Evolutionary conservation across 2,797 vertebrate genomes (phyloP).

Genomic region (Sebastes taczanowskii): DNA sequence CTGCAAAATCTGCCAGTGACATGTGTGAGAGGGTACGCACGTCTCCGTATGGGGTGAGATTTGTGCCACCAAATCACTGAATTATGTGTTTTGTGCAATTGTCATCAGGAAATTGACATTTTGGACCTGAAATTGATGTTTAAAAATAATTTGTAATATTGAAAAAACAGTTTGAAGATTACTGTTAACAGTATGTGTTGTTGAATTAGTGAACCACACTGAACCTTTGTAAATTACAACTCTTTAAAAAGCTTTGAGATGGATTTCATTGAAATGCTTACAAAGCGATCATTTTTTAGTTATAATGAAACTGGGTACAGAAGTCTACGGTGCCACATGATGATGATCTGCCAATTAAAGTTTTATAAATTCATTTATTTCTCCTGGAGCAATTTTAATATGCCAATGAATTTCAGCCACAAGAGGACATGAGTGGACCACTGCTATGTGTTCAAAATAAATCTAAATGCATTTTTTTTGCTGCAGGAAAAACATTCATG

Average conservation of each 20-base stretch:
- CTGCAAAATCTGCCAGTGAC: constrained; percentile 73
- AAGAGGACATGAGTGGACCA: constrained; percentile 6
- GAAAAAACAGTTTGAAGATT: background rate
- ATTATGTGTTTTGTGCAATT: constrained; percentile 20
- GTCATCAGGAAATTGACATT: background rate
- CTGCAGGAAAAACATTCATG: background rate
- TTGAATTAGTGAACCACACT: background rate
- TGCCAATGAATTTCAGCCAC: background rate
- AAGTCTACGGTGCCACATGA: background rate
- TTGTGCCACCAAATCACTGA: constrained; percentile 38
- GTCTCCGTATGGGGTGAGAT: constrained; percentile 45
- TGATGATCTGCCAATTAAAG: background rate
- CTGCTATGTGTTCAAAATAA: background rate
- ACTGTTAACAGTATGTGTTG: background rate
- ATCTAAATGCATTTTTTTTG: background rate
- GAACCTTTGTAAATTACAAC: background rate
- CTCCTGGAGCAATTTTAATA: background rate
- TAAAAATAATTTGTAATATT: background rate
- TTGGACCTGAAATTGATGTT: background rate
- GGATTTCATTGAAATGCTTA: background rate
- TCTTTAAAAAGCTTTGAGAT: background rate
- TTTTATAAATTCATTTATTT: background rate
- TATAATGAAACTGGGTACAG: background rate
- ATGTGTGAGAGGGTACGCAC: constrained; percentile 66
- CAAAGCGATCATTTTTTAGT: background rate